phyloP scores from a whole-genome alignment of 2,797 vertebrate species.

The Leptatherina wallacei region DNA sequence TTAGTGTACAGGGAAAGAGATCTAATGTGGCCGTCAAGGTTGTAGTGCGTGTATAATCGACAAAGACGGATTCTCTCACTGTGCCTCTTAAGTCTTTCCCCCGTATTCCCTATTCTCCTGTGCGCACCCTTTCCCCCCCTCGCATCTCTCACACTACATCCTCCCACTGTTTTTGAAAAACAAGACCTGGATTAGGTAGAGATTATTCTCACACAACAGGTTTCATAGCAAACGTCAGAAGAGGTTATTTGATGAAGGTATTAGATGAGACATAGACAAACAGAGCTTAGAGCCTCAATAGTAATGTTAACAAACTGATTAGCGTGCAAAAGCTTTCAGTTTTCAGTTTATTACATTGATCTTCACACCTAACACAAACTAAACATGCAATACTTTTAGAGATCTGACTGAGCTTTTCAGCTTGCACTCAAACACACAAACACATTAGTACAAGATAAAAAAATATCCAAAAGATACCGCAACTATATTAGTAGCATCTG shows the following conservation, averaged over 20 bases:
- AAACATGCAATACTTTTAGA: not conserved
- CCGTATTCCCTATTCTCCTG: conserved; percentile 17
- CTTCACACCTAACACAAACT: not conserved
- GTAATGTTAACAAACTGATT: conserved; percentile 9
- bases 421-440: not conserved
- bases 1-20: conserved; percentile 81
- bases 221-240: conserved; percentile 23
- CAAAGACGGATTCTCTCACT: conserved; percentile 71
- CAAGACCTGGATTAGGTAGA: conserved; percentile 12
- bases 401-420: conserved; percentile 4
- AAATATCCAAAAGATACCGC: not conserved
- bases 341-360: conserved; percentile 10
- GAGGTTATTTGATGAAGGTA: conserved; percentile 40
- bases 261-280: conserved; percentile 44
- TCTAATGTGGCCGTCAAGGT: conserved; percentile 83
- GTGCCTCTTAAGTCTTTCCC: conserved; percentile 50
- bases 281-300: conserved; percentile 5
- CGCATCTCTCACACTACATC: not conserved
- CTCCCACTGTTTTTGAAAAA: conserved; percentile 25
- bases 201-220: conserved; percentile 51
- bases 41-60: conserved; percentile 69
- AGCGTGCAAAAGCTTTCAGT: not conserved
- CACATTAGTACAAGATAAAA: not conserved
- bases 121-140: not conserved
- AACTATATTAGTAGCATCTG: not conserved